Percentiles rank a stretch among this genome's conserved stretches.
phyloP scores from a whole-genome alignment of 2,888 invertebrate species.

The Pristionchus japonicus region DNA sequence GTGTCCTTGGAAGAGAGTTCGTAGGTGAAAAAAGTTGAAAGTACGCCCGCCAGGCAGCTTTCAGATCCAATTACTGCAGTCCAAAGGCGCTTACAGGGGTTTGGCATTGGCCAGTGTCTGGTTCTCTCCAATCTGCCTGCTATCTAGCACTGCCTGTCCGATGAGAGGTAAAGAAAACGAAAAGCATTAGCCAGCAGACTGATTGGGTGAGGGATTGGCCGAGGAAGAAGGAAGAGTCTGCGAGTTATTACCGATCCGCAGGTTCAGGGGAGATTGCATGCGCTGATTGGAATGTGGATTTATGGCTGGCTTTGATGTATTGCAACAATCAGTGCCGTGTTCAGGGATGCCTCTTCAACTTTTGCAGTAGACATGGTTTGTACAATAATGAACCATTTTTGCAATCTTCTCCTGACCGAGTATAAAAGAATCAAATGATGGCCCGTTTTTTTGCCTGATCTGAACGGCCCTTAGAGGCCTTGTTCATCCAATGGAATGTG shows the following conservation, averaged over 20 bases:
- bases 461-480: no score
- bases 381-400: no score
- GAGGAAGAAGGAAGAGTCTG: neutral
- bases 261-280: neutral
- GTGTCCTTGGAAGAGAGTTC: neutral
- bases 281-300: no score
- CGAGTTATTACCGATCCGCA: neutral
- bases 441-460: no score
- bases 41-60: neutral
- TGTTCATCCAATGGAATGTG: no score
- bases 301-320: no score
- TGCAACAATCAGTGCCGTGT: no score
- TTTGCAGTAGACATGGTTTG: no score
- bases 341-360: no score
- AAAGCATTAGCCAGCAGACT: neutral
- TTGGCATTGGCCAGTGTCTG: neutral
- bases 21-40: neutral
- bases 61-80: neutral
- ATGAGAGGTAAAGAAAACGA: neutral
- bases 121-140: neutral
- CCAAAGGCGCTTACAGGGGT: neutral
- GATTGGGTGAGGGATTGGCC: neutral
- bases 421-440: no score
- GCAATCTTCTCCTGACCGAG: no score
- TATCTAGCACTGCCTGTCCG: neutral